Evolutionary conservation across 2,888 invertebrate species (phyloP).

Genomic region (Stegophylla sp.): DNA sequence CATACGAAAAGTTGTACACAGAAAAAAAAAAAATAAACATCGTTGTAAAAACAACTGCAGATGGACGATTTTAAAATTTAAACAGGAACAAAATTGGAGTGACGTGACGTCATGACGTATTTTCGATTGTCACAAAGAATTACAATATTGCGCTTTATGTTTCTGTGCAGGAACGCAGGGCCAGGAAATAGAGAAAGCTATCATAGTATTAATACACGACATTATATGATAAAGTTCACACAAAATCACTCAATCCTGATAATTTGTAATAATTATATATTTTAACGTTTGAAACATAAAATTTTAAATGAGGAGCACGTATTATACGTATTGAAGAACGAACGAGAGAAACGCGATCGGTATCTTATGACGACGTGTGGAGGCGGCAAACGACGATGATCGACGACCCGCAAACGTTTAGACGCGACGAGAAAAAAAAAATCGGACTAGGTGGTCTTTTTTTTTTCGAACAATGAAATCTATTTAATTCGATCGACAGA

Average conservation of each 20-base stretch:
- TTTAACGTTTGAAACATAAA: not conserved
- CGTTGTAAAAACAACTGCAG: no score
- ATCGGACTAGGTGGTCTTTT: not conserved
- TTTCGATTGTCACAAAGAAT: no score
- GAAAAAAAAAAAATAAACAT: no score
- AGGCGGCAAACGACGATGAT: not conserved
- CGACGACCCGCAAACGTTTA: not conserved
- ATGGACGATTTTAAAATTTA: no score
- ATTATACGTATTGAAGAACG: no score
- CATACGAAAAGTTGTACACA: no score
- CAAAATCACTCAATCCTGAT: not conserved
- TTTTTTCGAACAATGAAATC: conserved; percentile 1
- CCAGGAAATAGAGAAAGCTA: not conserved
- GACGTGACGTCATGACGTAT: no score
- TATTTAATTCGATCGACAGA: not conserved
- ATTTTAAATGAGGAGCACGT: no score
- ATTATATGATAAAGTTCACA: not conserved
- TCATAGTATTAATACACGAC: no score
- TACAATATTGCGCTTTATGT: no score
- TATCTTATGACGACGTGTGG: not conserved
- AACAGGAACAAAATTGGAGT: no score
- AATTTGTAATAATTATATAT: not conserved
- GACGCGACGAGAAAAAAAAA: not conserved
- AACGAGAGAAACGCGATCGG: conserved; percentile 7
- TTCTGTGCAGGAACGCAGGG: not conserved